These are phyloP conservation scores for Cottoperca gobio DNA, from an alignment of 2,797 vertebrate genomes.

Conservation along the genomic window DNA sequence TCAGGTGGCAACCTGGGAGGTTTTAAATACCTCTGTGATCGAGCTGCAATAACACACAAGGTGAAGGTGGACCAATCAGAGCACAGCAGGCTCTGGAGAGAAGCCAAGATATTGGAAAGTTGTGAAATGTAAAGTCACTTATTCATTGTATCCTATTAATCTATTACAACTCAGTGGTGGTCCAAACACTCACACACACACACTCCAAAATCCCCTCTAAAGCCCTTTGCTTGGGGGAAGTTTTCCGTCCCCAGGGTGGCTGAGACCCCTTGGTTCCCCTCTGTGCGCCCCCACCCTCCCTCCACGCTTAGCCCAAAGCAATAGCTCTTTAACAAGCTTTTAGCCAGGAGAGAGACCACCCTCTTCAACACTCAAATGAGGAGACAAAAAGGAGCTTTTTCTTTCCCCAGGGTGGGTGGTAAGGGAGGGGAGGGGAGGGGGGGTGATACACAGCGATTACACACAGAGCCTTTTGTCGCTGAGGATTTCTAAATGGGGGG, in stretches of 20 bases:
- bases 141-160: constrained; percentile 44
- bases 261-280: constrained; percentile 58
- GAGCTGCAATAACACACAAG: constrained; percentile 24
- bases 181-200: constrained; percentile 41
- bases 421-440: not conserved
- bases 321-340: constrained; percentile 75
- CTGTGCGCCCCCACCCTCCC: constrained; percentile 22
- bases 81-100: not conserved
- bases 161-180: constrained; percentile 68
- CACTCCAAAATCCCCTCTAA: constrained; percentile 46
- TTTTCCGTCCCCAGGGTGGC: constrained; percentile 54
- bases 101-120: not conserved
- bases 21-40: constrained; percentile 64
- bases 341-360: constrained; percentile 69
- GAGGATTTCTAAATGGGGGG: constrained; percentile 74
- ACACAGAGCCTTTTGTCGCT: constrained; percentile 77
- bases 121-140: constrained; percentile 27
- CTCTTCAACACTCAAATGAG: constrained; percentile 72
- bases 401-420: constrained; percentile 59
- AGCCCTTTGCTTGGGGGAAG: constrained; percentile 61
- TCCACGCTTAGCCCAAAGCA: constrained; percentile 45
- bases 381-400: constrained; percentile 74
- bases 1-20: constrained; percentile 63
- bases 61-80: constrained; percentile 37
- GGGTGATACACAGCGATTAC: constrained; percentile 69